Evolutionary conservation across 2,113 vertebrate genomes (phyloP).

Genomic region (Petaurus breviceps): DNA sequence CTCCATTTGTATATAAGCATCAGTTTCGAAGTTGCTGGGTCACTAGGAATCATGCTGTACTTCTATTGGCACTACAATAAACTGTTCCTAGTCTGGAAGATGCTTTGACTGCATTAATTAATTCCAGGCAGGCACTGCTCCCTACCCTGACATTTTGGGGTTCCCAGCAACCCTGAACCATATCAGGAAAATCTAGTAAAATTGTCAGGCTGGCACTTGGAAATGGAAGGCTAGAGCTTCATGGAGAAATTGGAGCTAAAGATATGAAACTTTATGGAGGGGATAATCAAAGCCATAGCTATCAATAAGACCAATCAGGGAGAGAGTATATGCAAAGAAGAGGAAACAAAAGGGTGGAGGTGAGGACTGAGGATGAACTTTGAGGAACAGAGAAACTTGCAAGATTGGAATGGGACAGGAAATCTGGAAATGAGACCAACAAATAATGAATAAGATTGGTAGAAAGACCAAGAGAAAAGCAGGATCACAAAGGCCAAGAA

Average conservation of each 20-base stretch:
- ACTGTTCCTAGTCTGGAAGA: too few species aligned
- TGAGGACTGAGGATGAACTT: not conserved
- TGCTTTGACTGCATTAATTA: too few species aligned
- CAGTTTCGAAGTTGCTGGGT: too few species aligned
- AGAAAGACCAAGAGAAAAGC: not conserved
- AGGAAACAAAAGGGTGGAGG: not conserved
- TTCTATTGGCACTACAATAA: too few species aligned
- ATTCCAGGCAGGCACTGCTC: too few species aligned
- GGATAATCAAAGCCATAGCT: not conserved
- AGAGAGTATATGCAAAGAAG: not conserved
- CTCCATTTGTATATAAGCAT: too few species aligned
- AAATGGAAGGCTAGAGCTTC: not conserved
- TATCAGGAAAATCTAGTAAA: not conserved
- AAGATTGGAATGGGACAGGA: too few species aligned
- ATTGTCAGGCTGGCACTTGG: not conserved
- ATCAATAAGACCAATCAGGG: not conserved
- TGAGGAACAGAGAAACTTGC: too few species aligned
- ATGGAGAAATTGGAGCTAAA: not conserved
- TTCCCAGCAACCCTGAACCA: too few species aligned
- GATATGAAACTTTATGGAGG: not conserved
- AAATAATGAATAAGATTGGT: not conserved
- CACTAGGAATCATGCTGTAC: too few species aligned
- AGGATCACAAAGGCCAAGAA: not conserved
- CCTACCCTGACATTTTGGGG: too few species aligned
- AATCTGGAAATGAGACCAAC: not conserved